A percentile compares a stretch with the other conserved stretches of the same genome.
These are phyloP conservation scores for Carapus acus DNA, from an alignment of 2,797 vertebrate species.

Conservation along the genomic window DNA sequence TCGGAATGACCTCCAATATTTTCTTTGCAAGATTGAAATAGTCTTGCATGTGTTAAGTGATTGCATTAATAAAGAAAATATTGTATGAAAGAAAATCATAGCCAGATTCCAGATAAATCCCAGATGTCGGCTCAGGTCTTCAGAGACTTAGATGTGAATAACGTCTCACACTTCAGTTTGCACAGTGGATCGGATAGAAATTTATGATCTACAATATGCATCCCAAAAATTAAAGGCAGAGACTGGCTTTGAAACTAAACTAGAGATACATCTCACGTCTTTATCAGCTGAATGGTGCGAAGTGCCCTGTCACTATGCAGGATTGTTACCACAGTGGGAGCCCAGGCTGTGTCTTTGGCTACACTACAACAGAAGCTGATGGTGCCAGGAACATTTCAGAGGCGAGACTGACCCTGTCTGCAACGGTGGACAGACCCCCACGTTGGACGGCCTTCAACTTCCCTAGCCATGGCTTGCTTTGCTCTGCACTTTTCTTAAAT, in stretches of 20 bases:
- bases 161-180: conserved; percentile 31
- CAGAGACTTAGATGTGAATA: conserved; percentile 17
- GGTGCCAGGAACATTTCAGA: conserved; percentile 33
- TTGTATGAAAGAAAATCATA: conserved; percentile 7
- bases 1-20: no score
- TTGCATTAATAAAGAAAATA: conserved; percentile 2
- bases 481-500: conserved; percentile 21
- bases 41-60: not conserved
- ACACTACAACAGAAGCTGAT: conserved; percentile 10
- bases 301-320: conserved; percentile 22
- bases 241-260: conserved; percentile 10
- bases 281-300: conserved; percentile 29
- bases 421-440: conserved; percentile 9
- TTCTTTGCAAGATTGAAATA: no score
- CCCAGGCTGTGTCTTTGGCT: conserved; percentile 24
- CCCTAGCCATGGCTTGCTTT: conserved; percentile 8
- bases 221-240: conserved; percentile 43
- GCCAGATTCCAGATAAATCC: conserved; percentile 13
- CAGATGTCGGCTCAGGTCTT: conserved; percentile 21
- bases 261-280: conserved; percentile 34
- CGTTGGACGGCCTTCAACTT: conserved; percentile 28
- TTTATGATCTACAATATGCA: conserved; percentile 14
- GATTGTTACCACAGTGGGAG: conserved; percentile 20
- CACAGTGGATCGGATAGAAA: conserved; percentile 11
- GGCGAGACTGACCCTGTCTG: not conserved